Percentiles rank a stretch among this genome's conserved stretches.
These are phyloP conservation scores for Caradrina clavipalpis DNA, from an alignment of 2,888 invertebrate species.

Conservation along the genomic window DNA sequence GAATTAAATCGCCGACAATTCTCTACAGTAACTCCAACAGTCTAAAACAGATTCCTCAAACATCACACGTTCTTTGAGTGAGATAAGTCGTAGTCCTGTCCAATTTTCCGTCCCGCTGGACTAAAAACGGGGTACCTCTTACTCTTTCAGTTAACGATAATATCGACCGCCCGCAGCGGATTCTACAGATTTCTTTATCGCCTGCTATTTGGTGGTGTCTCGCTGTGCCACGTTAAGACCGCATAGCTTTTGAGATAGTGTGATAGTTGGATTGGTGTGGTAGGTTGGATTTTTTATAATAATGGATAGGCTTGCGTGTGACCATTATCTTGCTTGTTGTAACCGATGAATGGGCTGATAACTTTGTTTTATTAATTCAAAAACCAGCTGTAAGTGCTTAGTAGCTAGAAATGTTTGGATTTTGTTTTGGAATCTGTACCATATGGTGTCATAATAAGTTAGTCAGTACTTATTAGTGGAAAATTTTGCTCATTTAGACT, in stretches of 20 bases:
- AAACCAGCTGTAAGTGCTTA: too few species aligned
- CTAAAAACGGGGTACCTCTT: slow-evolving; percentile 63
- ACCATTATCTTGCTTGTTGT: too few species aligned
- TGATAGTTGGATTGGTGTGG: slow-evolving; percentile 1
- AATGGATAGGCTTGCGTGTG: too few species aligned
- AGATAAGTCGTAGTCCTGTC: slow-evolving; percentile 64
- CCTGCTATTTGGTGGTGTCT: background rate
- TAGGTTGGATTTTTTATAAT: background rate
- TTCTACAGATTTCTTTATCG: slow-evolving; percentile 38
- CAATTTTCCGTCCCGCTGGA: slow-evolving; percentile 69
- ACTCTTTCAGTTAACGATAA: slow-evolving; percentile 53
- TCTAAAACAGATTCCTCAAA: slow-evolving; percentile 26
- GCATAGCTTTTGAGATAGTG: slow-evolving; percentile 10
- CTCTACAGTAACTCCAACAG: slow-evolving; percentile 12
- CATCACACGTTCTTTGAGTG: slow-evolving; percentile 50
- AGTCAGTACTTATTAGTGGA: too few species aligned
- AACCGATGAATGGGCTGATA: too few species aligned
- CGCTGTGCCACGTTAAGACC: background rate
- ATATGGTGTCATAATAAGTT: too few species aligned
- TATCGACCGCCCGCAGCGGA: slow-evolving; percentile 32
- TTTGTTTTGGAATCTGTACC: too few species aligned
- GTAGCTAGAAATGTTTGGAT: background rate
- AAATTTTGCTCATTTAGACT: too few species aligned
- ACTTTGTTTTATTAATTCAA: too few species aligned
- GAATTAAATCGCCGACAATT: slow-evolving; percentile 23